Conservation (phyloP, 64 coral and sea anemone species). For the Hydrozoanthus tunicans region DNA sequence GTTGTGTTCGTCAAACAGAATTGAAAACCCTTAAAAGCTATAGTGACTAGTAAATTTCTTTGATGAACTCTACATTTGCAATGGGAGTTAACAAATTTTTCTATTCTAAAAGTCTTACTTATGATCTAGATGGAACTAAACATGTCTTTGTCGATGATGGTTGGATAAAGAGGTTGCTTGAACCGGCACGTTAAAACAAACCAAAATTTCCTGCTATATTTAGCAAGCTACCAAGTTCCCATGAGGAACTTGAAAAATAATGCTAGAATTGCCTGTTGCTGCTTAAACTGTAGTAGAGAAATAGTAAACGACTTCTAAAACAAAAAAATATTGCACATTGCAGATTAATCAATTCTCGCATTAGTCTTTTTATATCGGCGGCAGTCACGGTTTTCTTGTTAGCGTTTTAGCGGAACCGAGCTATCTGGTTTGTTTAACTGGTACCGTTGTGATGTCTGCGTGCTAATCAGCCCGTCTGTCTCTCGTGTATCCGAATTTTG, state of each 20-base stretch:
- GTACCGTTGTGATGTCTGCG: constrained; percentile 26
- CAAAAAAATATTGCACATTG: too few species aligned
- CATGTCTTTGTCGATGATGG: background rate
- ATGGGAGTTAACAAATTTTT: too few species aligned
- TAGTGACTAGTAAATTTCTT: too few species aligned
- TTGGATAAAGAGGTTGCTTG: background rate
- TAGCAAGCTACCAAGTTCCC: background rate
- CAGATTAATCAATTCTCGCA: too few species aligned
- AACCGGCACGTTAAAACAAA: background rate
- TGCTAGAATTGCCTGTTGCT: too few species aligned
- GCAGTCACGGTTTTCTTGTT: background rate
- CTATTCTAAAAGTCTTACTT: too few species aligned
- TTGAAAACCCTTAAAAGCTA: too few species aligned
- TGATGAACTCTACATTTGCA: too few species aligned
- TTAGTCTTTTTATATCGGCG: background rate
- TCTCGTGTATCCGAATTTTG: constrained; percentile 10
- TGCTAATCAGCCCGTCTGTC: constrained; percentile 48
- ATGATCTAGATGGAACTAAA: background rate
- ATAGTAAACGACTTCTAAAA: too few species aligned
- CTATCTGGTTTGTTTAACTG: constrained; percentile 50
- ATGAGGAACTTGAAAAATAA: too few species aligned
- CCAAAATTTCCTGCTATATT: background rate
- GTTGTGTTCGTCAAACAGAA: too few species aligned
- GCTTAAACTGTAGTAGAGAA: too few species aligned
- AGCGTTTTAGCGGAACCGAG: background rate